Evolutionary conservation across 1,140 invertebrate genomes (phyloP), one percentile per base, ranked within the genome.

Genomic region (Procambarus clarkii): DNA sequence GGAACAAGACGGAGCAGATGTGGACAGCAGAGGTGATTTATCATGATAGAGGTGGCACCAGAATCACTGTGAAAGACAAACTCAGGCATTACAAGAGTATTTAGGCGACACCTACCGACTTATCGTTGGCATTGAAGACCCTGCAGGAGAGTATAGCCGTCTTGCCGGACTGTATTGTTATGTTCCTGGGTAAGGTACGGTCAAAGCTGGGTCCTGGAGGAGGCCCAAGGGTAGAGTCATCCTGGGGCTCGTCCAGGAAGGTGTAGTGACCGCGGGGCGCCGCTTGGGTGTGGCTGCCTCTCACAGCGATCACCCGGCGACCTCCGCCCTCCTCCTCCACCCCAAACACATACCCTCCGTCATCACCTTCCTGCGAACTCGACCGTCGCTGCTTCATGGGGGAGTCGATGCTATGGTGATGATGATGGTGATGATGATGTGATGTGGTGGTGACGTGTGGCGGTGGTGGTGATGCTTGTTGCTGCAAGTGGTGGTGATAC

Each of bases 81-180:
- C 0, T 34, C 34, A 34, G 34, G 34, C 34, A 34, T 34, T 34
- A 34, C 34, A 34, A 34, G 34, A 34, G 34, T 34, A 34, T 34
- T 34, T 34, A 34, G 34, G 34, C 1, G 34, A 34, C 34, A 88
- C 86, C 78, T 60, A 88, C 86, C 86, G 86, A 88, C 24, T 88
- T 88, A 64, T 88, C 86, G 58, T 88, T 88, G 60, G 80, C 58
- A 48, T 88, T 88, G 86, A 88, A 88, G 11, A 88, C 86, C 58
- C 86, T 60, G 48, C 86, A 88, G 44, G 86, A 88, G 21, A 88
- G 86, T 0, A 88, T 60, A 18, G 86, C 86, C 86, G 78, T 88
- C 86, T 88, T 46, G n/a, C 86, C 86, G 34, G 58, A 15, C 86
- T 88, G 86, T 4, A 88, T 79, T 9, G 86, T 88, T 24, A 88